Evolutionary conservation across 2,113 vertebrate genomes (phyloP).

Genomic region (Scopus umbretta): DNA sequence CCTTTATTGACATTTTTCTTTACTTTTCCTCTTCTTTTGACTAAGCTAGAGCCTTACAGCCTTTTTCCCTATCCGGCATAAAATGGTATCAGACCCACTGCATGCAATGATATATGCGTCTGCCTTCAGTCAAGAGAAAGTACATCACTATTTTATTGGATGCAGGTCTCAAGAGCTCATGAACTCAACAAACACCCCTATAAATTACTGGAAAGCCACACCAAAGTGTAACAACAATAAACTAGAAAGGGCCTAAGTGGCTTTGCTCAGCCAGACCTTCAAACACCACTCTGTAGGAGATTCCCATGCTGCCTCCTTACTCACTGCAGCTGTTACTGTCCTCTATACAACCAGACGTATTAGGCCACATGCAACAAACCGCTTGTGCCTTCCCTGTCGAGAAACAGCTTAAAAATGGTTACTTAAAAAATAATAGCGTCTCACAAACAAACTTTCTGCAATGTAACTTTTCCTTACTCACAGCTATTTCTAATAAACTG

Average conservation of each 20-base stretch:
- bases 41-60: slow-evolving; percentile 58
- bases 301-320: neutral
- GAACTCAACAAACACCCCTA: slow-evolving; percentile 69
- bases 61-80: slow-evolving; percentile 55
- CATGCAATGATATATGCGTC: slow-evolving; percentile 67
- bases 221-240: slow-evolving; percentile 66
- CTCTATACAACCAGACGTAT: neutral
- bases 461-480: neutral
- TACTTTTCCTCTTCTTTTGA: slow-evolving; percentile 40
- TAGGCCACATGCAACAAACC: neutral
- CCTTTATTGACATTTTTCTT: slow-evolving; percentile 31
- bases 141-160: slow-evolving; percentile 73
- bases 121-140: slow-evolving; percentile 73
- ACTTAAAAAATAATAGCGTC: neutral
- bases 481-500: neutral
- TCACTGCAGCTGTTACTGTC: neutral
- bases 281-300: neutral
- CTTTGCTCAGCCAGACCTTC: slow-evolving; percentile 31
- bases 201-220: slow-evolving; percentile 71
- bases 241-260: slow-evolving; percentile 62
- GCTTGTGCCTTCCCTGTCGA: fast-evolving
- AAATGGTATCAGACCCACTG: slow-evolving; percentile 73
- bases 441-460: neutral
- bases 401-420: neutral
- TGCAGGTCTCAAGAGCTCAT: slow-evolving; percentile 68